Percentiles rank a stretch among this genome's conserved stretches.
These are phyloP conservation scores for Dryadula phaetusa DNA, from an alignment of 2,888 invertebrate species.

Conservation along the genomic window DNA sequence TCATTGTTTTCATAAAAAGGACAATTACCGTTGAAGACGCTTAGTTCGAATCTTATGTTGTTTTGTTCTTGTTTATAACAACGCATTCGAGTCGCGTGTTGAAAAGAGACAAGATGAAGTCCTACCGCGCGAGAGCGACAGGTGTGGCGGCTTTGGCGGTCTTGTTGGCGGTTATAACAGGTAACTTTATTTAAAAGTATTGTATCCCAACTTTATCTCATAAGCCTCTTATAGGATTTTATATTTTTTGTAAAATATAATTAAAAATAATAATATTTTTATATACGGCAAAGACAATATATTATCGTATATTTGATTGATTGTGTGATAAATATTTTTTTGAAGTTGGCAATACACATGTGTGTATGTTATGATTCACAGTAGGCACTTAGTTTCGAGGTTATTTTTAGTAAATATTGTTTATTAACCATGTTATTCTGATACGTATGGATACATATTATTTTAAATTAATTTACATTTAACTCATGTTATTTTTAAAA, in stretches of 20 bases:
- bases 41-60: constrained; percentile 68
- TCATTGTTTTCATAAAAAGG: constrained; percentile 71
- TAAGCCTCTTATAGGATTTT: constrained; percentile 47
- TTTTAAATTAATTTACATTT: not conserved
- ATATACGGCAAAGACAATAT: not conserved
- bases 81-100: constrained; percentile 67
- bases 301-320: not conserved
- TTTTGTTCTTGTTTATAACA: constrained; percentile 69
- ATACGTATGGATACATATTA: not conserved
- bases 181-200: constrained; percentile 61
- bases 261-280: not conserved
- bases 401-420: constrained; percentile 42
- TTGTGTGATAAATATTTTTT: constrained; percentile 38
- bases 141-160: constrained; percentile 79
- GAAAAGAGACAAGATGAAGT: constrained; percentile 80
- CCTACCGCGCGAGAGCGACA: constrained; percentile 73
- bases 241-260: not conserved
- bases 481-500: not conserved
- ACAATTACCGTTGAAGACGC: constrained; percentile 63
- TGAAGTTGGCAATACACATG: constrained; percentile 54
- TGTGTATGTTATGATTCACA: constrained; percentile 55
- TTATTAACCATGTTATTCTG: not conserved
- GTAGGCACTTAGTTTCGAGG: constrained; percentile 46
- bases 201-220: constrained; percentile 37
- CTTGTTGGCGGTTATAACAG: constrained; percentile 76